Evolutionary conservation across 2,113 vertebrate genomes (phyloP).

Genomic region (Strigops habroptila): DNA sequence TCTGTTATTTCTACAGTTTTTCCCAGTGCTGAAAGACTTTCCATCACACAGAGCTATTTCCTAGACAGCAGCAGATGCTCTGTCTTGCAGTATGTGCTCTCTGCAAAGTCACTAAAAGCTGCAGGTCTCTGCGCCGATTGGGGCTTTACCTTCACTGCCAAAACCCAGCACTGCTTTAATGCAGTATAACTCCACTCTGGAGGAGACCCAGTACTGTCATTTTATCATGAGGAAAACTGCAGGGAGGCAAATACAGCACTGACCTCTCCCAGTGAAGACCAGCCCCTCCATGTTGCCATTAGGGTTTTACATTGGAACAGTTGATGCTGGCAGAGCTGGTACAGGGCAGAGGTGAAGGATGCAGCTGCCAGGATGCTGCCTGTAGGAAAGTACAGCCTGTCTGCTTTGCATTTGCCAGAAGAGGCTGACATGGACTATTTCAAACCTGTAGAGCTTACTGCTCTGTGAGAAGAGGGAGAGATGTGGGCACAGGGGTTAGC

Average conservation of each 20-base stretch:
- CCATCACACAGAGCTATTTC: background rate
- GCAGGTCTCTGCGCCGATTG: background rate
- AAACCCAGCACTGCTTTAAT: background rate
- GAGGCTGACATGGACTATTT: accelerated
- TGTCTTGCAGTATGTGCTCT: background rate
- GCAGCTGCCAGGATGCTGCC: background rate
- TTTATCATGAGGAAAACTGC: background rate
- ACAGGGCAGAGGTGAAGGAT: background rate
- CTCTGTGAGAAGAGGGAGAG: background rate
- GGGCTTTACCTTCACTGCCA: background rate
- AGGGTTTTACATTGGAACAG: background rate
- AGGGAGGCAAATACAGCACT: background rate
- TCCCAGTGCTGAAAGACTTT: background rate
- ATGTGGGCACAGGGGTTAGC: background rate
- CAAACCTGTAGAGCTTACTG: background rate
- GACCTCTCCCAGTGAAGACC: background rate
- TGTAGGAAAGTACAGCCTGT: background rate
- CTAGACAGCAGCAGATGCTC: slow-evolving; percentile 34
- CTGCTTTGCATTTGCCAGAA: background rate
- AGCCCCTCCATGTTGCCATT: accelerated
- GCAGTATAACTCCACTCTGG: background rate
- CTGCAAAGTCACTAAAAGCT: background rate
- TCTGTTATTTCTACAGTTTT: background rate
- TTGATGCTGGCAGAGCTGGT: accelerated
- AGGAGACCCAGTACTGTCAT: background rate